Evolutionary conservation across 2,113 vertebrate genomes (phyloP), one percentile per base, ranked within the genome.

Genomic region (Candoia aspera): DNA sequence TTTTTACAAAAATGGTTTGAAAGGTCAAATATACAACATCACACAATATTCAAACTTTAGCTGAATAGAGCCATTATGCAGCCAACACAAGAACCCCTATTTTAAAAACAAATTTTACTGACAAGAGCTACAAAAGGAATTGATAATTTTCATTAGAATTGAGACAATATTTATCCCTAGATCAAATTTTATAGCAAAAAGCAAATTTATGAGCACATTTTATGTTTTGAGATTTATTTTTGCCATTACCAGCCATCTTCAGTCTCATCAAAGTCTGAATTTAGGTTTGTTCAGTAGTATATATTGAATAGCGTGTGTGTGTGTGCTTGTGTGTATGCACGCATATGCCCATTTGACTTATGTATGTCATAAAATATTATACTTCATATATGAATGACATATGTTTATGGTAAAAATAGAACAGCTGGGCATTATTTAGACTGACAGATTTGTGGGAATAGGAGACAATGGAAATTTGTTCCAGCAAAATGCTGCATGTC

Each of bases 141-240:
- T 79, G 8, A 8, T 2, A 79, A 79, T 79, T 79, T 88, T 87
- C 17, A 23, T 58, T 87, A 73, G 17, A 49, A 54, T 57, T 24
- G 84, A 13, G 0, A 55, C 57, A 91, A 89, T 84, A 95, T 62
- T 57, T 29, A 91, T 59, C 21, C 8, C 4, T 92, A 0, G 54
- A 93, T 26, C 90, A 87, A 60, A 42, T 10, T 94, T 86, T 60
- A 87, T 92, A 23, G 17, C 17, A 79, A 79, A 79, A 68, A 79
- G 19, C 37, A 29, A 9, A 46, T 13, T 42, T 49, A 15, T 55
- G 6, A 49, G 2, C 29, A 64, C 33, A 46, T 12, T 37, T 23
- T 15, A 23, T 37, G 1, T 33, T 23, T n/a, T 89, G 46, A 29
- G 24, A 46, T 68, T 33, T 58, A n/a, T 37, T 59, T 59, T 90